Evolutionary conservation across 2,888 invertebrate genomes (phyloP), one percentile per base, ranked within the genome.

Genomic region (Acronicta alni): DNA sequence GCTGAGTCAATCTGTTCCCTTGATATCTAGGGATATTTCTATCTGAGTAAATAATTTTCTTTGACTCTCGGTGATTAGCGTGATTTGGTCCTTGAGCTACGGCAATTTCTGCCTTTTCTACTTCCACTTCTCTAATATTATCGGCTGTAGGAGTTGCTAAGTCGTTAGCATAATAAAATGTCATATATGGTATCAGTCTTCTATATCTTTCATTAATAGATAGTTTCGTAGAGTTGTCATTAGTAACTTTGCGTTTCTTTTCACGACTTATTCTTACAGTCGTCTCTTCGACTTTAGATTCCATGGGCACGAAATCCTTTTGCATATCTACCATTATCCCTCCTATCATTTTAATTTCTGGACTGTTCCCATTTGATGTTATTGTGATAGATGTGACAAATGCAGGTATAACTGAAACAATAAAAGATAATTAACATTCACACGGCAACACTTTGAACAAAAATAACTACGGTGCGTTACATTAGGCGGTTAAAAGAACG

Each of bases 141-240:
- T 87, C 90, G 66, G 85, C 91, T 52, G 87, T 91, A 61, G 81
- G 95, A 83, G 82, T 91, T 87, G 80, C 82, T 67, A 95, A 88
- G 80, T 96, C 95, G 59, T 96, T 95, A 41, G 94, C 95, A n/a
- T 96, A 92, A 86, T 97, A 97, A 88, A 96, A 98, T 35, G 97
- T 97, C 95, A 97, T 97, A 85, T 97, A 97, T 1, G 97, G 98
- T 80, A 98, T 96, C 47, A 98, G 88, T 67, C 98, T 95, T 79
- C 97, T 95, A 82, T 96, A 96, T 49, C 97, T 95, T 88, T 97
- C 96, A 53, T 95, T 95, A 43, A 94, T 89, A 7, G 94, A 92
- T 41, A 96, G 82, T 44, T 92, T 88, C 16, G 91, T 87, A 5
- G 84, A 74, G 72, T 90, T 89, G 52, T 80, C 83, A 53, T 80